Evolutionary conservation across 2,888 invertebrate genomes (phyloP).

Genomic region (Cryptus viduatorius): DNA sequence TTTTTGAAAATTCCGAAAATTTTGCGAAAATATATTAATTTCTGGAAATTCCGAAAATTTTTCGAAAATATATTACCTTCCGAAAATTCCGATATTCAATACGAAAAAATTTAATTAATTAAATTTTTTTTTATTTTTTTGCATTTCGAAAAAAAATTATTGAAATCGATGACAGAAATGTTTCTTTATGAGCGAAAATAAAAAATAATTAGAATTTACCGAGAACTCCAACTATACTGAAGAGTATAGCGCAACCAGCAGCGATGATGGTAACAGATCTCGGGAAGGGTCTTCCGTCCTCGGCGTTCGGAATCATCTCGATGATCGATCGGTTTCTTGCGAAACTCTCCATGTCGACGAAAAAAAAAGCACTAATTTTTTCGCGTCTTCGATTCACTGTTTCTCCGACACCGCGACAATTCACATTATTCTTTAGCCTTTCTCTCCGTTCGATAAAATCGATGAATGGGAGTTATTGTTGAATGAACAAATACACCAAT

Average conservation of each 20-base stretch:
- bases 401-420: slow-evolving; percentile 24
- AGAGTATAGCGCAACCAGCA: slow-evolving; percentile 92
- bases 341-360: slow-evolving; percentile 69
- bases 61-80: too few species aligned
- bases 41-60: background rate
- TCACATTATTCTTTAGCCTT: slow-evolving; percentile 48
- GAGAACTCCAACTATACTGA: slow-evolving; percentile 91
- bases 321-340: slow-evolving; percentile 70
- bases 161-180: too few species aligned
- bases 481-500: slow-evolving; percentile 63
- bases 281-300: slow-evolving; percentile 86
- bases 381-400: slow-evolving; percentile 10
- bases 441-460: slow-evolving; percentile 45
- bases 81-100: background rate
- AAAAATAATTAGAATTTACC: slow-evolving; percentile 85
- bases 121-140: too few species aligned
- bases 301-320: slow-evolving; percentile 54
- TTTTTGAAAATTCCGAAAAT: background rate
- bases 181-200: background rate
- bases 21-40: background rate
- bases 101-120: too few species aligned
- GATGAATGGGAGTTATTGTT: slow-evolving; percentile 67
- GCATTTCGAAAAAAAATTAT: too few species aligned
- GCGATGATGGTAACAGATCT: slow-evolving; percentile 91
- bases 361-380: background rate